phyloP scores from a whole-genome alignment of 2,797 vertebrate genomes.

The Setipinna tenuifilis region DNA sequence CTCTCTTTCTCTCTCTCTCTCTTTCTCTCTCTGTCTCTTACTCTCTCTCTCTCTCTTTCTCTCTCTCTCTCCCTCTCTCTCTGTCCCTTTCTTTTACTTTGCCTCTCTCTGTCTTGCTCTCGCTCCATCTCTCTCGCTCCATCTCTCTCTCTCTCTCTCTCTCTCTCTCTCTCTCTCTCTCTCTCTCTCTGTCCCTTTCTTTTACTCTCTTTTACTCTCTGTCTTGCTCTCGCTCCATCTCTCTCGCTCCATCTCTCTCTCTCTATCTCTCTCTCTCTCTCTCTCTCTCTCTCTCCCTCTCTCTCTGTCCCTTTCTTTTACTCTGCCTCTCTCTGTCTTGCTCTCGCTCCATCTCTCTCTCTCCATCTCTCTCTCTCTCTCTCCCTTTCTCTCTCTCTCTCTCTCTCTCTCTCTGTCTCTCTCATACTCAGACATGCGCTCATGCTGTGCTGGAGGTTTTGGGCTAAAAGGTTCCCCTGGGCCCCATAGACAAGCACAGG shows the following conservation, averaged over 20 bases:
- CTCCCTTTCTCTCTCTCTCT: not conserved
- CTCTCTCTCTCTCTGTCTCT: not conserved
- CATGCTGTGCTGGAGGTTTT: not conserved
- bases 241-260: not conserved
- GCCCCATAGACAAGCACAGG: not conserved
- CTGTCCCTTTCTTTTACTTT: not conserved
- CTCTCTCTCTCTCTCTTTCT: not conserved
- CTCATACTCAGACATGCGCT: not conserved
- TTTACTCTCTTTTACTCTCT: too few species aligned
- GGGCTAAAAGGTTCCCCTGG: constrained; percentile 6
- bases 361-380: too few species aligned
- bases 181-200: not conserved
- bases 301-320: not conserved
- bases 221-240: not conserved
- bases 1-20: not conserved
- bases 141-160: too few species aligned
- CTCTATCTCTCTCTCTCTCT: not conserved
- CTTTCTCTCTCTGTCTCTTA: not conserved
- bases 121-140: not conserved
- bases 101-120: too few species aligned
- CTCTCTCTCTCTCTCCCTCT: not conserved
- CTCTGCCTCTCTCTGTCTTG: too few species aligned
- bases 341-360: not conserved
- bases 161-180: not conserved
- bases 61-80: not conserved